phyloP scores from a whole-genome alignment of 1,140 invertebrate species.

The Drosophila nigrodunni region DNA sequence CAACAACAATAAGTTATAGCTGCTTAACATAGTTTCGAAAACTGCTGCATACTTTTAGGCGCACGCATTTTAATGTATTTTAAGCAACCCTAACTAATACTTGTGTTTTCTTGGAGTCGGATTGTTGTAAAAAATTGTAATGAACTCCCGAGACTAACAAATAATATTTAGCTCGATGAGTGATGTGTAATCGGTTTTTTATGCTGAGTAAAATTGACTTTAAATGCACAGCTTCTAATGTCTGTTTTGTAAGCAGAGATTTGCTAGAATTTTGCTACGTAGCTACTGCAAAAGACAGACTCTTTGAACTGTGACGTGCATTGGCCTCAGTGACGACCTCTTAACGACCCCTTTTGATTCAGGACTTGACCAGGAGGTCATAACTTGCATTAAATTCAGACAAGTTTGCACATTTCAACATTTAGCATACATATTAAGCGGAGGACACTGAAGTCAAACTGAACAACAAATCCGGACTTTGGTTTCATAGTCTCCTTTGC shows the following conservation, averaged over 20 bases:
- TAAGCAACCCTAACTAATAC: no score
- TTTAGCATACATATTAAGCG: slow-evolving; percentile 80
- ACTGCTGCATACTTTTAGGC: no score
- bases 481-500: not conserved
- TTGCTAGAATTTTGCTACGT: no score
- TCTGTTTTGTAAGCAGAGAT: no score
- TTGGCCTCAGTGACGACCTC: not conserved
- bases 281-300: not conserved
- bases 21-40: not conserved
- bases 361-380: not conserved
- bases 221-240: no score
- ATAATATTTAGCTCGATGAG: no score
- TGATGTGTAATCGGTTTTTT: no score
- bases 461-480: slow-evolving; percentile 33
- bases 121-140: no score
- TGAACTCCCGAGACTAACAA: no score
- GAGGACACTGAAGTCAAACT: slow-evolving; percentile 57
- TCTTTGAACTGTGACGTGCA: slow-evolving; percentile 14
- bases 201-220: no score
- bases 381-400: slow-evolving; percentile 73
- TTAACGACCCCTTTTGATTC: slow-evolving; percentile 8
- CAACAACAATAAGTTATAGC: not conserved
- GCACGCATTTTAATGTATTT: no score
- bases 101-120: no score
- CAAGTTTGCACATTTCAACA: slow-evolving; percentile 58